Conservation (phyloP, 2,113 vertebrate genomes). For the Callionymus lyra region DNA sequence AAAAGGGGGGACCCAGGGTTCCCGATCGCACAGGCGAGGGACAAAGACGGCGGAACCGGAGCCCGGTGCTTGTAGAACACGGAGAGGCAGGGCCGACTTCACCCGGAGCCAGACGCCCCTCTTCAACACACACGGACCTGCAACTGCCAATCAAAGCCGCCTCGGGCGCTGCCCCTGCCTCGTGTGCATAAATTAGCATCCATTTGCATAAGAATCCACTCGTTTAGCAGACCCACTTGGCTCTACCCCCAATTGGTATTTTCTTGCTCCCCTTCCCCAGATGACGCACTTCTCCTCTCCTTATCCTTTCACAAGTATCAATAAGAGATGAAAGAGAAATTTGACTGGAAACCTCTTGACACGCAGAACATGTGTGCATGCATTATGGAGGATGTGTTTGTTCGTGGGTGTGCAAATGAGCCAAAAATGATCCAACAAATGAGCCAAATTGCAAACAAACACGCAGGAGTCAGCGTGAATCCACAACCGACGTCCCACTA, state of each 20-base stretch:
- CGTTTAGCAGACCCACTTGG: constrained; percentile 67
- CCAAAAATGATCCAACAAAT: constrained; percentile 36
- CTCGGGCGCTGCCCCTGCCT: constrained; percentile 66
- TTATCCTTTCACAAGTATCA: constrained; percentile 55
- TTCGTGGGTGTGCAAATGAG: constrained; percentile 34
- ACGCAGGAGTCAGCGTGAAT: not conserved
- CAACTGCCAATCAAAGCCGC: constrained; percentile 73
- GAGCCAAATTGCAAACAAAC: constrained; percentile 28
- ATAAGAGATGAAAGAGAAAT: constrained; percentile 57
- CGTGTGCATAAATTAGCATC: constrained; percentile 71
- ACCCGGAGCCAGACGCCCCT: constrained; percentile 56
- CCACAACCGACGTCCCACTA: too few species aligned
- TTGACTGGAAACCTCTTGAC: constrained; percentile 53
- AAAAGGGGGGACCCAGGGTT: constrained; percentile 40
- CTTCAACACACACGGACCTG: constrained; percentile 61
- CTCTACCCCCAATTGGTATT: constrained; percentile 66
- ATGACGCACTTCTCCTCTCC: constrained; percentile 54
- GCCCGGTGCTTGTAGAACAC: constrained; percentile 61
- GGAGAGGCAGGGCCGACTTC: constrained; percentile 60
- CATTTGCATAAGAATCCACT: constrained; percentile 72
- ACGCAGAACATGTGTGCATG: constrained; percentile 38
- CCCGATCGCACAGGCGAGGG: constrained; percentile 37
- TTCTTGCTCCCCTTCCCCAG: constrained; percentile 38
- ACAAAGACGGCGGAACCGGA: constrained; percentile 48
- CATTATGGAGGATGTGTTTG: too few species aligned